phyloP scores from a whole-genome alignment of 2,797 vertebrate genomes.

The Apogon talboti region DNA sequence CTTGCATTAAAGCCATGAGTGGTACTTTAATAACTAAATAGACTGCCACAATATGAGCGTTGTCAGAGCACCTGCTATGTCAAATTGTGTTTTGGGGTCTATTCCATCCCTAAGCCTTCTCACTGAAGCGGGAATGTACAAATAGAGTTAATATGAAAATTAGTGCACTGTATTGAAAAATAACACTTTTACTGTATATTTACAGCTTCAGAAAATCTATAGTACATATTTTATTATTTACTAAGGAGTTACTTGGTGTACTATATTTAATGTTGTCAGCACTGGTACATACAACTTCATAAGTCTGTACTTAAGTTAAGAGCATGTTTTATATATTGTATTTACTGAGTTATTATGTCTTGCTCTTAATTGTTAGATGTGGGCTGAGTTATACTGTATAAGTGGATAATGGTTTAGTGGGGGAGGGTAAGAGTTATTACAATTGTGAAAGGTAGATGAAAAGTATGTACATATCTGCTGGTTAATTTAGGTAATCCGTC shows the following conservation, averaged over 20 bases:
- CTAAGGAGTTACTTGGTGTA: neutral
- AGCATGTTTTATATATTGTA: constrained; percentile 21
- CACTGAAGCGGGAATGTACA: neutral
- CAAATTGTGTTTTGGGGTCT: constrained; percentile 2
- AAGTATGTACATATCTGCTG: neutral
- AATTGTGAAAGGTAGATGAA: neutral
- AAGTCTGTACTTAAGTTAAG: constrained; percentile 3
- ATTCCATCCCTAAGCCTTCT: constrained; percentile 8
- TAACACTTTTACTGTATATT: neutral
- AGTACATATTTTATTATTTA: neutral
- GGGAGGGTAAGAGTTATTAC: neutral
- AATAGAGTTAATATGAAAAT: neutral
- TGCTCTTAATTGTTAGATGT: constrained; percentile 4
- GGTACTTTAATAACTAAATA: constrained; percentile 8
- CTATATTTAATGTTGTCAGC: too few species aligned
- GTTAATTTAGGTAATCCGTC: too few species aligned
- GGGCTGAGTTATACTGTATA: neutral
- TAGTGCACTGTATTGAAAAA: neutral
- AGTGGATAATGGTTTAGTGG: constrained; percentile 1
- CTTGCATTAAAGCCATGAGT: constrained; percentile 3
- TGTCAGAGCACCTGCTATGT: neutral
- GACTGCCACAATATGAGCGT: constrained; percentile 3
- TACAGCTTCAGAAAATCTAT: neutral
- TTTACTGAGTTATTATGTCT: constrained; percentile 19
- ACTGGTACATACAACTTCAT: neutral